Conservation (phyloP, 2,797 vertebrate genomes). For the Mormyrus hasselquistii region DNA sequence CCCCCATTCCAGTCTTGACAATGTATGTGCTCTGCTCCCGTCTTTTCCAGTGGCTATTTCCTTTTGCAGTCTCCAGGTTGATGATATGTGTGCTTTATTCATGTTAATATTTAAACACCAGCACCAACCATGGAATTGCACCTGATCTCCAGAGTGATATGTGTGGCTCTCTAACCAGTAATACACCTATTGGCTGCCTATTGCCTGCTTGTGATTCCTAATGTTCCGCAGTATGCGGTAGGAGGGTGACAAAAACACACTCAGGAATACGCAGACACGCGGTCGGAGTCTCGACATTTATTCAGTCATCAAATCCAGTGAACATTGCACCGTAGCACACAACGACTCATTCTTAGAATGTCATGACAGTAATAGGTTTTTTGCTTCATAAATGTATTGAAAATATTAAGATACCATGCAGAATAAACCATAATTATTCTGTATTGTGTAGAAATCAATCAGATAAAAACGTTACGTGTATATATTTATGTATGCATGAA, state of each 20-base stretch:
- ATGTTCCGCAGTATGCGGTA: neutral
- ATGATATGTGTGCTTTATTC: neutral
- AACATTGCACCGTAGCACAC: conserved; percentile 94
- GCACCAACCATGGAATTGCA: neutral
- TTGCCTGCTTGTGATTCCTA: neutral
- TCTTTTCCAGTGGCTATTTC: neutral
- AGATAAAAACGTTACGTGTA: conserved; percentile 50
- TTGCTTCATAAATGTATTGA: conserved; percentile 85
- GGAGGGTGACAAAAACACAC: neutral
- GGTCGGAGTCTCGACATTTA: conserved; percentile 72
- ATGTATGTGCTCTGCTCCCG: neutral
- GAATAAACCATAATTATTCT: conserved; percentile 84
- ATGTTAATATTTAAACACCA: neutral
- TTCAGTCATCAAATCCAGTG: conserved; percentile 96
- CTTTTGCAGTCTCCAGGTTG: neutral
- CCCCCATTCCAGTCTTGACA: neutral
- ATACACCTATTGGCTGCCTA: neutral
- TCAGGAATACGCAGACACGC: neutral
- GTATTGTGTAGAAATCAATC: conserved; percentile 84
- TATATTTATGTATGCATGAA: conserved; percentile 46
- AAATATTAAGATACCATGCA: conserved; percentile 89
- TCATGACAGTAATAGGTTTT: conserved; percentile 78
- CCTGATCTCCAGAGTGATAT: neutral
- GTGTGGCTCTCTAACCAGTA: neutral
- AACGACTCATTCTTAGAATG: conserved; percentile 94